Base-by-base conservation (phyloP, 2,888 invertebrate species). In the Rhaphigaster nebulosa region DNA sequence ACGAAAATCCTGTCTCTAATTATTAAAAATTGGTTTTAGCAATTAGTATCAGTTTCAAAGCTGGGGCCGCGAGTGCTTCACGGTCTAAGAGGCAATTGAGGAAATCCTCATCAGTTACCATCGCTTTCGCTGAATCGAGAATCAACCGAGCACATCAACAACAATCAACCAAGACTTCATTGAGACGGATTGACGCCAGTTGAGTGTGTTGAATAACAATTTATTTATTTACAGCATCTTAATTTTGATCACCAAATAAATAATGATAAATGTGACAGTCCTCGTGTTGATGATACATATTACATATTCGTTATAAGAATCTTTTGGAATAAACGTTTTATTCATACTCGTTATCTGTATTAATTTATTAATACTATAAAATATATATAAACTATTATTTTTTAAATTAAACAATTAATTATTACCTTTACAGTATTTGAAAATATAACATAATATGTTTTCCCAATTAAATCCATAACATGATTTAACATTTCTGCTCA, bases 61-160 rank as follows among this genome's bases (percentile, higher is more conserved):
- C 70, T 23, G 34, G 34, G 38, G 29, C 70, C 0, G 34, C 6
- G 18, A 6, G 34, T 29, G 15, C 65, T 15, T 29, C 65, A 65
- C 29, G 65, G 65, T 34, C 38, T 76, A 76, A 76, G 70, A 23
- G 70, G 20, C 70, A 76, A 76, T 76, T 76, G 70, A 76, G 70
- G 70, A 76, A 76, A 76, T 76, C 70, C 70, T 76, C 70, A 76
- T 76, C 70, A 76, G 70, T 76, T 76, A 38, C 38, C 70, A 76
- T 76, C 70, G 70, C 70, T 76, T 76, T 76, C 70, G 38, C 70
- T 76, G 70, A 76, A 76, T 76, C 70, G 70, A 76, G 70, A 76
- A 76, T 76, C 70, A 76, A 76, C 70, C 26, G 38, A 76, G 70
- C 6, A 2, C 70, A 76, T 76, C 34, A 38, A 76, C 70, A 29